Base-by-base conservation (phyloP, 2,888 invertebrate genomes). In the Crematogaster levior region DNA sequence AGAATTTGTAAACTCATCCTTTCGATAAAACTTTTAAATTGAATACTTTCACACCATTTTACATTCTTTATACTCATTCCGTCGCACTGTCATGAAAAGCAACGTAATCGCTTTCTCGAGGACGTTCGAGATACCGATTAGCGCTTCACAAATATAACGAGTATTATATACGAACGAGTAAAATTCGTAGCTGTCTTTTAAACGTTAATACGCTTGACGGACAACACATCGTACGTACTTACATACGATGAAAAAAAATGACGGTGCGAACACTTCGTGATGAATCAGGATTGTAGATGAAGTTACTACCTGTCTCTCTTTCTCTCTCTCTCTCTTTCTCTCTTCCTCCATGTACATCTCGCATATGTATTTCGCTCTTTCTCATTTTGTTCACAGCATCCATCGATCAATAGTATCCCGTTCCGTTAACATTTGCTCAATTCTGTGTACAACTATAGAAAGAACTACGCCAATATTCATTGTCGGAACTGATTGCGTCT, bases 171-270 rank as follows among this genome's bases (percentile, higher is more conserved):
- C 15, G 1, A 61, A 10, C 6, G 30, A 61, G n/a, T 61, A 21
- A 34, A 21, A 34, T 21, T 37, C 21, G 21, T n/a, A 21, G 12
- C 34, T 34, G 7, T 5, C 9, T 58, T 12, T 34, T 60, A 2
- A 34, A 12, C 34, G 2, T 37, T 34, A 5, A 37, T 5, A 37
- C 30, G 1, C 34, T 63, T 30, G 15, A 43, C 30, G 43, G 3
- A 43, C 24, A 74, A 48, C 5, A 21, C 10, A 21, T 46, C 48
- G 15, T 30, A 73, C 24, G 27, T 56, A 68, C 68, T 53, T 77
- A 68, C 68, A 15, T 30, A 53, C 9, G 10, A 43, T 18, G 30
- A 34, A 53, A 43, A 53, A 66, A 40, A 66, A 40, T 30, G 24
- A 12, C 21, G 51, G 37, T 27, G n/a, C 18, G 10, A 46, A 30